Conservation (phyloP, 1,140 invertebrate genomes). For the Epicauta chinensis region DNA sequence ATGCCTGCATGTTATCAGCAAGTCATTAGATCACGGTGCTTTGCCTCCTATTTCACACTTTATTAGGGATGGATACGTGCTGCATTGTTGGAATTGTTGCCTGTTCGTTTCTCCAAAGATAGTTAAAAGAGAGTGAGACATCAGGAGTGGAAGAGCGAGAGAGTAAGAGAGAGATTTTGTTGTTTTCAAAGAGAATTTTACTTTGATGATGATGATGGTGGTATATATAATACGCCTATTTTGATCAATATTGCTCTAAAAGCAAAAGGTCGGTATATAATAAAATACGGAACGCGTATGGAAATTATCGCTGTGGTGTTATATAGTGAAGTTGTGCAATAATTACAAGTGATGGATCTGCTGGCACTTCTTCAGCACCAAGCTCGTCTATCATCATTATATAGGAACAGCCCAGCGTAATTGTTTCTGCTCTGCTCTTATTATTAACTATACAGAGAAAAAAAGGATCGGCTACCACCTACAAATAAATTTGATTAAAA, state of each 20-base stretch:
- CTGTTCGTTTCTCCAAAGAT: not conserved
- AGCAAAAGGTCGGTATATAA: not conserved
- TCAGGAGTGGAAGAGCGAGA: not conserved
- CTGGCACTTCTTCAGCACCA: not conserved
- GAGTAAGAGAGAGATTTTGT: not conserved
- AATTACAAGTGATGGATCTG: too few species aligned
- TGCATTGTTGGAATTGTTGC: constrained; percentile 24
- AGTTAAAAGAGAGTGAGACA: not conserved
- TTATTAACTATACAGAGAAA: too few species aligned
- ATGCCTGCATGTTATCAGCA: constrained; percentile 19
- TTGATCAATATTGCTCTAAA: constrained; percentile 10
- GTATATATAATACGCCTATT: constrained; percentile 1
- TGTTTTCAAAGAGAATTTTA: not conserved
- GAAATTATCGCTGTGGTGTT: too few species aligned
- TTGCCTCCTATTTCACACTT: constrained; percentile 24
- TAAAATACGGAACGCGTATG: not conserved
- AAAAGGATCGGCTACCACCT: too few species aligned
- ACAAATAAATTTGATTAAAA: too few species aligned
- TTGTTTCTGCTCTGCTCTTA: too few species aligned
- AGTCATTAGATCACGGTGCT: constrained; percentile 24
- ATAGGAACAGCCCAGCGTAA: too few species aligned
- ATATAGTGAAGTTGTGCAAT: too few species aligned
- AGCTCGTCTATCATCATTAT: too few species aligned
- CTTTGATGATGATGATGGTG: not conserved
- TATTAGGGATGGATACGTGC: constrained; percentile 23